A percentile compares a stretch with the other conserved stretches of the same genome.
Evolutionary conservation across 23 tunicate species (phyloP).

Genomic region (Botrylloides violaceus): DNA sequence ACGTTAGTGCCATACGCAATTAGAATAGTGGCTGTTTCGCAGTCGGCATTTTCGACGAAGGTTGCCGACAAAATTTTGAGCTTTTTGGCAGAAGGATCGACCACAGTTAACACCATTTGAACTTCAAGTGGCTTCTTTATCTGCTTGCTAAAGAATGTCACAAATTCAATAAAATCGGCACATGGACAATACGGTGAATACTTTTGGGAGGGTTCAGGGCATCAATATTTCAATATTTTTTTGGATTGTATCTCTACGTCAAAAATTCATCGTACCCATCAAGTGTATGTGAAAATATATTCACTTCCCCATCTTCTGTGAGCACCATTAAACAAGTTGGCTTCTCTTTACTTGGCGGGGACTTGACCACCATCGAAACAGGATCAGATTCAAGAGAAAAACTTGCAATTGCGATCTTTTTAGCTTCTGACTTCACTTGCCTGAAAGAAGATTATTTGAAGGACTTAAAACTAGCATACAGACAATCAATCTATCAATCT

Average conservation of each 20-base stretch:
- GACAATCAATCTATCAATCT: not conserved
- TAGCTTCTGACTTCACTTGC: conserved; percentile 45
- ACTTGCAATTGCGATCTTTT: conserved; percentile 41
- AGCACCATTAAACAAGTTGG: conserved; percentile 31
- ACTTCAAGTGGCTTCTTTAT: conserved; percentile 52
- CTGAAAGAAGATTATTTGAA: conserved; percentile 30
- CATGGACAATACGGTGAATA: no score
- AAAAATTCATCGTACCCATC: no score
- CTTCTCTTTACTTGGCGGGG: conserved; percentile 18
- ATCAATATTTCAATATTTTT: no score
- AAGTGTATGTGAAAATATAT: conserved; percentile 45
- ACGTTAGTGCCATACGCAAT: conserved; percentile 53
- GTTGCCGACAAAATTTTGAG: conserved; percentile 36
- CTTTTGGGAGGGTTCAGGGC: no score
- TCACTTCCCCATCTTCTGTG: conserved; percentile 41
- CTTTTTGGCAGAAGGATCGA: conserved; percentile 20
- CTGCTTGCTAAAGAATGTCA: no score
- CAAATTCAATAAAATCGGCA: no score
- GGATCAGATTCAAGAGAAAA: conserved; percentile 64
- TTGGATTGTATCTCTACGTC: no score
- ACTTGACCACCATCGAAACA: conserved; percentile 12
- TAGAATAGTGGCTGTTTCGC: conserved; percentile 13
- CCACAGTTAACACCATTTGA: conserved; percentile 28
- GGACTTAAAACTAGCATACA: not conserved
- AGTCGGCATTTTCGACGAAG: conserved; percentile 10